Percentiles rank a stretch among this genome's conserved stretches.
Evolutionary conservation across 2,888 invertebrate species (phyloP).

Genomic region (Tortrix viridana): DNA sequence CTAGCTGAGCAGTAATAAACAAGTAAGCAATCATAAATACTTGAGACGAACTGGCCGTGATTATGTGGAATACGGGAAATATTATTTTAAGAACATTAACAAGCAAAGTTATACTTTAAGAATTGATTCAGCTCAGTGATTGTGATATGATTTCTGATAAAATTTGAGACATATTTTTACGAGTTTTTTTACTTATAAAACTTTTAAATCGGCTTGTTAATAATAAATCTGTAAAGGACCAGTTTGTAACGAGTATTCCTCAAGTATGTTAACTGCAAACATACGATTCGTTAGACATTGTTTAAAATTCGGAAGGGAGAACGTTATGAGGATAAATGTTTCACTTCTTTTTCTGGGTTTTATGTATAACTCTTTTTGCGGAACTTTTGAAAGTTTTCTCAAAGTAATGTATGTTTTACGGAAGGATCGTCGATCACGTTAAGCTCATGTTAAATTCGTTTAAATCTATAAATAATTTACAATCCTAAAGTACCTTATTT

Average conservation of each 20-base stretch:
- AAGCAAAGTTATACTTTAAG: not conserved
- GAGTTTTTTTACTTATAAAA: not conserved
- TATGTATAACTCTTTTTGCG: slow-evolving; percentile 55
- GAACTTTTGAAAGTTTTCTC: not conserved
- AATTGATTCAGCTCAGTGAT: not conserved
- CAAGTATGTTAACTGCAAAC: slow-evolving; percentile 25
- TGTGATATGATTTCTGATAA: too few relatives aligned
- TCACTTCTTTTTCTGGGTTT: slow-evolving; percentile 53
- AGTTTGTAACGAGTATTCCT: slow-evolving; percentile 27
- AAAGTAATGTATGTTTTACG: too few relatives aligned
- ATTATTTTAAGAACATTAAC: slow-evolving; percentile 4
- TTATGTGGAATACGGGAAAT: slow-evolving; percentile 8
- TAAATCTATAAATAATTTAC: too few relatives aligned
- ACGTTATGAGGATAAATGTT: slow-evolving; percentile 73
- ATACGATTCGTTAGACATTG: slow-evolving; percentile 55
- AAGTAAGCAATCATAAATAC: slow-evolving; percentile 12
- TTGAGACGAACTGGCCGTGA: slow-evolving; percentile 10
- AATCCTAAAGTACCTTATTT: too few relatives aligned
- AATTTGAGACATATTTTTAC: not conserved
- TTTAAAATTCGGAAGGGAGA: slow-evolving; percentile 53
- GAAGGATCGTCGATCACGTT: too few relatives aligned
- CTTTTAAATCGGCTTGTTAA: slow-evolving; percentile 11
- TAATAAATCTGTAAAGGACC: slow-evolving; percentile 12
- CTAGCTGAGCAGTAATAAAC: slow-evolving; percentile 8
- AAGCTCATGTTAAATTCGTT: too few relatives aligned